Evolutionary conservation across 2,888 invertebrate species (phyloP), one percentile per base, ranked within the genome.

Genomic region (Timandra comae): DNA sequence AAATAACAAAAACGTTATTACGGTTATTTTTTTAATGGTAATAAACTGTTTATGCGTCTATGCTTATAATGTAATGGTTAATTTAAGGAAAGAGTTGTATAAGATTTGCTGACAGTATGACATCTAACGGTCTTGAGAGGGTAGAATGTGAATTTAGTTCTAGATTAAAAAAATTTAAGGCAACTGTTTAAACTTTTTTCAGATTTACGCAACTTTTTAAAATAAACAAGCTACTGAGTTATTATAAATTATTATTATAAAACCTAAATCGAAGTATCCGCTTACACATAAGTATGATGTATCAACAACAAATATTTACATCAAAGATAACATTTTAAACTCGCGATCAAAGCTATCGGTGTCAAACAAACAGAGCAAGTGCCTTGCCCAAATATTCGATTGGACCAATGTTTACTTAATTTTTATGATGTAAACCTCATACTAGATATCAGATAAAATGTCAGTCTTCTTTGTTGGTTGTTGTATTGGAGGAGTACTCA

Each of bases 331-430:
- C 40, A 43, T 43, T 50, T 53, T 40, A 38, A 49, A 48, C 28
- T 39, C 46, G 36, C 32, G 42, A 36, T 48, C 38, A 47, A 43
- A 46, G 38, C 43, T 58, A 56, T 57, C 47, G 39, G 50, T 56
- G 50, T 42, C 33, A 41, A 33, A 36, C 42, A 36, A 47, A 50
- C 31, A 56, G 30, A 38, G 40, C 49, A 31, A 43, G 40, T 43
- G 53, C 43, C 49, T 36, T 49, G 29, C 60, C 54, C 43, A 48
- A 44, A 53, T 54, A 24, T 48, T 48, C 35, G 30, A 52, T 45
- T 45, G 45, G 38, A 46, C 46, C 57, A 63, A 65, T 63, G 65
- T 65, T 64, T 58, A 46, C 32, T 33, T 52, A 43, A 38, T 49
- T 43, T n/a, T 40, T 22, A 49, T 54, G 48, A 42, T 49, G 42